Evolutionary conservation across 2,797 vertebrate species (phyloP), one percentile per base, ranked within the genome.

Genomic region (Zalophus californianus): DNA sequence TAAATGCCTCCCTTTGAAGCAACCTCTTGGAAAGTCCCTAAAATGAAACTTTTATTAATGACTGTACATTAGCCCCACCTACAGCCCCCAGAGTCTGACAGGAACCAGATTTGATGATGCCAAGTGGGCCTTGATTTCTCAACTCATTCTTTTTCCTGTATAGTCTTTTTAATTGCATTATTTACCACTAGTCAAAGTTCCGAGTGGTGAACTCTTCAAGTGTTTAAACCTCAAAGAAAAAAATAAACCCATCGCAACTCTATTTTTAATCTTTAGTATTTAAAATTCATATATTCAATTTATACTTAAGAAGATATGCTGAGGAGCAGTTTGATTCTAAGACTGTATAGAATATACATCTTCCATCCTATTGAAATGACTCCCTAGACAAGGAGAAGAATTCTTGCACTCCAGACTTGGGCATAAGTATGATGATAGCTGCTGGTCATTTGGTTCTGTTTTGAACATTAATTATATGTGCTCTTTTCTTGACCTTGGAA

Each of bases 211-310:
- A 77, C 44, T 84, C 25, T 77, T 97, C 1, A 79, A 83, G 41
- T 68, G 16, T 77, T 95, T 83, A 70, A 88, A 86, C 7, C 77
- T 86, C 38, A 16, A n/a, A 64, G 70, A 18, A 58, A 66, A 84
- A 88, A 88, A 96, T 35, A 41, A 94, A 73, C 6, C 16, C 52
- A 58, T 48, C 25, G 20, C 50, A 62, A 58, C 4, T 52, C 20
- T 86, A 35, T 96, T 72, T 89, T 92, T 84, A 96, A 89, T 84
- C 32, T 88, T 80, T 86, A 85, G 85, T 77, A 38, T 48, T 80
- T 88, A 78, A 44, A 94, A 56, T 92, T 18, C 32, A 78, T 60
- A 62, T 41, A 44, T 41, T 5, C 68, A 4, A 68, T 92, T 70
- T 20, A 9, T 86, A 90, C 21, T 85, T 92, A 66, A 91, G 70